Evolutionary conservation across 92 coral and sea anemone species (phyloP), one percentile per base, ranked within the genome.

Genomic region (Blastomussa wellsi): DNA sequence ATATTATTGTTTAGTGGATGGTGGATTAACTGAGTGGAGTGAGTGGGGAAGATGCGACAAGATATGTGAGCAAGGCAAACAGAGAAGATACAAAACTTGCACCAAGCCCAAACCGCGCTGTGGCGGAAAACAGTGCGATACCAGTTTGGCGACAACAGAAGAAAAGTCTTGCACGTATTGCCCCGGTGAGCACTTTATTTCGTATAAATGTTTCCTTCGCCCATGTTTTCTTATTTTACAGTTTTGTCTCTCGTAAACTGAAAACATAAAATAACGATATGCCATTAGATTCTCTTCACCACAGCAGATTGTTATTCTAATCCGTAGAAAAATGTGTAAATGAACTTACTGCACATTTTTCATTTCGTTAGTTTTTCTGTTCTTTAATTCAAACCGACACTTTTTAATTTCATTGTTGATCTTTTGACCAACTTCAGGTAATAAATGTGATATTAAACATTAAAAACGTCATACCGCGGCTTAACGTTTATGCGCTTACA

Each of bases 21-120:
- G 93, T 13, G 91, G 93, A 3, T 59, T 92, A 33, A 76, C 95
- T 1, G 86, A 90, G 72, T 92, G 95, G 95, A 65, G 95, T 44
- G 53, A 87, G 0, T 92, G 95, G 95, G 76, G 44, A 35, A 82
- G 89, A 80, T 92, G 95, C 60, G 92, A 92, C 79, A 81, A 88
- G 44, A 51, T 92, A 53, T 92, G 95, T 37, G 86, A 78, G 14
- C 70, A 28, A 11, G 91, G 93, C 57, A 87, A 86, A 47, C 88
- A 92, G 41, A 62, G 32, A 4, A 88, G 95, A 24, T 55, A 80
- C 41, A 84, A 71, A 70, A 80, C 91, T 4, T 92, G 95, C 37
- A 92, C 80, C 52, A 90, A 90, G 15, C 95, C 95, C 37, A 84
- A 82, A 77, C 95, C 86, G 7, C 89, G 91, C 39, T 92, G 95